Conservation (phyloP, 2,888 invertebrate genomes). For the Archaeoteleia sp. region DNA sequence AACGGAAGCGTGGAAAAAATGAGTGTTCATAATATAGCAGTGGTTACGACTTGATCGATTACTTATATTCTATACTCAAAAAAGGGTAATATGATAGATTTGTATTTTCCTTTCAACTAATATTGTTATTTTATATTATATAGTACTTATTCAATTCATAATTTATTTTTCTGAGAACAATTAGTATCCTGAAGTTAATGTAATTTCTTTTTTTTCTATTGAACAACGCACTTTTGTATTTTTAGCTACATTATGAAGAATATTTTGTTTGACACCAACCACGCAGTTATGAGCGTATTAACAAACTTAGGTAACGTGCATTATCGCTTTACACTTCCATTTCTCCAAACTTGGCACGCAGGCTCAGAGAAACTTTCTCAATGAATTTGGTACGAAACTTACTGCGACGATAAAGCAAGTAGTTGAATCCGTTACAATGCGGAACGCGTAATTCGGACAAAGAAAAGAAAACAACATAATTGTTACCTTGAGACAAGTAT, state of each 20-base stretch:
- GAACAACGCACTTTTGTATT: neutral
- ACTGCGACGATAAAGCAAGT: conserved; percentile 42
- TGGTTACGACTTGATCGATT: no score
- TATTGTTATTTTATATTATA: no score
- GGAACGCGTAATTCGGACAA: conserved; percentile 16
- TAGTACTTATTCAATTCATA: no score
- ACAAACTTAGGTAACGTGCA: conserved; percentile 39
- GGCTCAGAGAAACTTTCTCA: conserved; percentile 38
- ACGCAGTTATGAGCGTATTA: conserved; percentile 40
- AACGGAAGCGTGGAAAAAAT: no score
- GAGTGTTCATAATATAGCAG: no score
- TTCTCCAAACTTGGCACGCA: conserved; percentile 46
- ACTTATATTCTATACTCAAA: no score
- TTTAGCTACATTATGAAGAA: conserved; percentile 11
- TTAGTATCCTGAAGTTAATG: no score
- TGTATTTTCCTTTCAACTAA: no score
- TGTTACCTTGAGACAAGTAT: conserved; percentile 13
- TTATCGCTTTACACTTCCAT: conserved; percentile 47
- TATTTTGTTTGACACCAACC: conserved; percentile 27
- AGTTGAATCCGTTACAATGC: conserved; percentile 31
- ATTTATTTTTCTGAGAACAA: no score
- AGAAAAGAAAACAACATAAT: conserved; percentile 11
- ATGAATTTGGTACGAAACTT: conserved; percentile 46
- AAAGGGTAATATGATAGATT: no score
- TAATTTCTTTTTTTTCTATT: no score